These are phyloP conservation scores for Caligus rogercresseyi DNA, from an alignment of 1,140 invertebrate species.

Conservation along the genomic window DNA sequence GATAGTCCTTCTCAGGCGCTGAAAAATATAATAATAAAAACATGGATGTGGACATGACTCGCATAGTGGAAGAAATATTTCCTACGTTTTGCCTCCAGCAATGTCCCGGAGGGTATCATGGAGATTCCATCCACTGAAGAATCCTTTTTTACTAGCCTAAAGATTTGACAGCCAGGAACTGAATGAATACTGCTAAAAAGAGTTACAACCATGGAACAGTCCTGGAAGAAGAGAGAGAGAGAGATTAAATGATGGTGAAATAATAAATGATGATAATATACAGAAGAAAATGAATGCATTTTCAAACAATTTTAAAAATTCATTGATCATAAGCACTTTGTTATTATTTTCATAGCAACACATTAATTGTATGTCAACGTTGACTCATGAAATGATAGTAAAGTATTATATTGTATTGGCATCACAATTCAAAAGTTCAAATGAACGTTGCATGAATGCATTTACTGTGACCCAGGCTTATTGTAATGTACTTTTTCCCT, in stretches of 20 bases:
- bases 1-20: slow-evolving; percentile 38
- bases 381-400: too few relatives aligned
- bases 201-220: slow-evolving; percentile 63
- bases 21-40: slow-evolving; percentile 19
- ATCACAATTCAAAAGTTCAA: too few relatives aligned
- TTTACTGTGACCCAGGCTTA: too few relatives aligned
- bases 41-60: background rate
- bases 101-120: slow-evolving; percentile 44
- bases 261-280: background rate
- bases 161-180: slow-evolving; percentile 58
- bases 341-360: too few relatives aligned
- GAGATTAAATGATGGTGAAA: too few relatives aligned
- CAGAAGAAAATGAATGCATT: background rate
- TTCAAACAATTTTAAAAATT: background rate
- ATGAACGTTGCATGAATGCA: too few relatives aligned
- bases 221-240: slow-evolving; percentile 29
- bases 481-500: too few relatives aligned
- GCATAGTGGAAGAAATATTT: background rate
- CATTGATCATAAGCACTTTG: too few relatives aligned
- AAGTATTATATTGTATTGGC: too few relatives aligned
- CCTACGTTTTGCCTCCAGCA: slow-evolving; percentile 42
- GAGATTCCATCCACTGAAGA: slow-evolving; percentile 45
- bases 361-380: too few relatives aligned
- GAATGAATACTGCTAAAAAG: slow-evolving; percentile 72
- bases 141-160: slow-evolving; percentile 40